Conservation (phyloP, 2,888 invertebrate genomes). For the Campoplex capitator region DNA sequence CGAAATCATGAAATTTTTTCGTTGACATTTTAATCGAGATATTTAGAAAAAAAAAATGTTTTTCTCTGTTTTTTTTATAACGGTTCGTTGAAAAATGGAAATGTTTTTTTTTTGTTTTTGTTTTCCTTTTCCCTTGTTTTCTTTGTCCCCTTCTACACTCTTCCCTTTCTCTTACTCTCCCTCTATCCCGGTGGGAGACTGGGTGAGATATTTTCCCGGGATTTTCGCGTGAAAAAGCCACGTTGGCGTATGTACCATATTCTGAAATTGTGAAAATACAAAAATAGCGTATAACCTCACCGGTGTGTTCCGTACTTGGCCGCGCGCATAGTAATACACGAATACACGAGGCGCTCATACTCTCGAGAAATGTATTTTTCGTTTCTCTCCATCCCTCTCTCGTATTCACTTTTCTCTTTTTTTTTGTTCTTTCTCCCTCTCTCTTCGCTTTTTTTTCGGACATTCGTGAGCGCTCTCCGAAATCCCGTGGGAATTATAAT, state of each 20-base stretch:
- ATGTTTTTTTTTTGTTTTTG: not conserved
- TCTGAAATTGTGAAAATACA: constrained; percentile 54
- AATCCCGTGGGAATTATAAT: not conserved
- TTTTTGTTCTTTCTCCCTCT: not conserved
- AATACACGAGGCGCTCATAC: constrained; percentile 1
- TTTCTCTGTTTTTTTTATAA: not conserved
- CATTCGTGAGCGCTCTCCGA: not conserved
- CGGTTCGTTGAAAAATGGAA: too few species aligned
- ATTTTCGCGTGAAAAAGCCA: constrained; percentile 48
- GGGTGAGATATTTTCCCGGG: constrained; percentile 47
- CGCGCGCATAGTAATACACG: constrained; percentile 29
- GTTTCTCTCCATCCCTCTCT: not conserved
- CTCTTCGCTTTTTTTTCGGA: not conserved
- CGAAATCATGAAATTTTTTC: not conserved
- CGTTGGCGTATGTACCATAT: constrained; percentile 34
- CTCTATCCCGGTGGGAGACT: not conserved
- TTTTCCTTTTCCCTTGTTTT: not conserved
- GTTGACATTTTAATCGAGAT: not conserved
- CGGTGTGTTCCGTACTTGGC: constrained; percentile 40
- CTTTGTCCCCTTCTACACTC: not conserved
- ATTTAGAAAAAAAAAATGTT: not conserved
- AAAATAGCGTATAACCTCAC: constrained; percentile 58
- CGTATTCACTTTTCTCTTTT: constrained; percentile 1
- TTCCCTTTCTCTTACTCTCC: not conserved
- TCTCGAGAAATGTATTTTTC: constrained; percentile 46